Base-by-base conservation (phyloP, 2,113 vertebrate genomes). In the Ammodytes marinus region DNA sequence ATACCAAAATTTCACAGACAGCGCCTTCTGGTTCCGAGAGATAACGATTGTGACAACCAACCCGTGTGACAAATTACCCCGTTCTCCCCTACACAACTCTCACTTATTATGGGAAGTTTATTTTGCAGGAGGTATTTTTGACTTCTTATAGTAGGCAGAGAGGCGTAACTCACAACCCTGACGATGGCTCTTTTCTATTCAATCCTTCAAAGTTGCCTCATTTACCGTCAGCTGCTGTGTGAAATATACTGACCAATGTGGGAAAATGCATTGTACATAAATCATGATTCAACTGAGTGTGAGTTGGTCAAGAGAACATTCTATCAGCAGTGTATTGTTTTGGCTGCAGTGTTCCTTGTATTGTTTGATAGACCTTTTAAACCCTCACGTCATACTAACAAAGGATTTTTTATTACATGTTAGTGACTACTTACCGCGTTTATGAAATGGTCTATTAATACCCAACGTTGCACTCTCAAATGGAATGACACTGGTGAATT, bases 341-440 rank as follows among this genome's bases (percentile, higher is more conserved):
- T 74, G 71, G 60, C 49, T 74, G 69, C 55, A 49, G n/a, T 77
- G 66, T 85, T 90, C 76, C 80, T 83, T 82, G 55, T 68, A 88
- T 92, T 94, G 87, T 89, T 82, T 84, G 5, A 68, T 5, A 8
- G 77, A 89, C 76, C 83, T 88, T 90, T 90, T 92, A 71, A 92
- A 86, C 82, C 75, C n/a, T 66, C 8, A n/a, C 58, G 14, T 83
- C 80, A 86, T 82, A 54, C 58, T 35, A 71, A 8, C 54, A 76
- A 86, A 57, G 19, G 46, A 59, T 55, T 87, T 69, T 81, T 40
- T 74, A 58, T 52, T 17, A 68, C 63, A 27, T 27, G 27, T 27
- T 27, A 27, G 27, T 27, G 27, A 27, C 27, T 27, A 27, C 27
- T 27, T 27, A 27, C 27, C 27, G 27, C 19, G 27, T 42, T 4